Conservation (phyloP, 2,888 invertebrate genomes). For the Cantharis flavilabris region DNA sequence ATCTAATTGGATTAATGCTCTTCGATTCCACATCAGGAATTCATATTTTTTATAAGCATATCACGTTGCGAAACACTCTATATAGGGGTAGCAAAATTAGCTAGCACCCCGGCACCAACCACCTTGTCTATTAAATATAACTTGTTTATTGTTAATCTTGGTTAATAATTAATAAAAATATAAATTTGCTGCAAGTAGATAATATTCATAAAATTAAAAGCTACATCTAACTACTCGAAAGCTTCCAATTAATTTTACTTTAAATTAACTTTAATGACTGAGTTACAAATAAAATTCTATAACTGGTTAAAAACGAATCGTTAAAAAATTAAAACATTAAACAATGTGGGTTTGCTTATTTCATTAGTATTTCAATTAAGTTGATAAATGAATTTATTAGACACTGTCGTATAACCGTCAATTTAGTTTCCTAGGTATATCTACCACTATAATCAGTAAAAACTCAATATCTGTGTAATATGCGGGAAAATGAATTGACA, state of each 20-base stretch:
- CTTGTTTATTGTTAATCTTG: neutral
- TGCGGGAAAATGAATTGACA: neutral
- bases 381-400: slow-evolving; percentile 36
- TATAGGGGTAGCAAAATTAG: neutral
- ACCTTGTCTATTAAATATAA: neutral
- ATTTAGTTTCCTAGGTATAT: slow-evolving; percentile 24
- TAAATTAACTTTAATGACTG: slow-evolving; percentile 15
- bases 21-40: too few relatives aligned
- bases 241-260: slow-evolving; percentile 6
- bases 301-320: slow-evolving; percentile 18
- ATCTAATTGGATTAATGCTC: too few relatives aligned
- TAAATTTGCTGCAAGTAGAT: neutral
- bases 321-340: slow-evolving; percentile 32
- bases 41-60: too few relatives aligned
- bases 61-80: neutral
- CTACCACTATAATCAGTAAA: slow-evolving; percentile 24
- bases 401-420: slow-evolving; percentile 22
- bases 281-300: slow-evolving; percentile 18
- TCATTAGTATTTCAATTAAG: slow-evolving; percentile 37
- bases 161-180: neutral
- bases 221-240: neutral
- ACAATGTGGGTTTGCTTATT: slow-evolving; percentile 36
- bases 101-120: neutral
- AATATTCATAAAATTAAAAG: neutral
- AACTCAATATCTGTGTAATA: neutral